Evolutionary conservation across 2,113 vertebrate genomes (phyloP).

Genomic region (Capreolus pygargus): DNA sequence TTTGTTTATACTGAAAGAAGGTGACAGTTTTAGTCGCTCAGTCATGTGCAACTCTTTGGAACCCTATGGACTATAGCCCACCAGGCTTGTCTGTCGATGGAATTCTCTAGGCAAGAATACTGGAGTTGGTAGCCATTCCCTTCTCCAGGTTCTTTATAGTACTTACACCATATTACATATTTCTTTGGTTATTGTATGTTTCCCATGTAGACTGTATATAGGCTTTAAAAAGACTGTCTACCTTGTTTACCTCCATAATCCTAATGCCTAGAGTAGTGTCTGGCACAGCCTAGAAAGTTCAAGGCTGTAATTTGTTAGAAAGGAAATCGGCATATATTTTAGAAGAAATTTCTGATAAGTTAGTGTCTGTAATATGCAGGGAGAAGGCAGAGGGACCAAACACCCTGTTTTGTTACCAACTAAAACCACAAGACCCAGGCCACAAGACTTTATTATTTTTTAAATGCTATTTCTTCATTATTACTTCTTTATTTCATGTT

Average conservation of each 20-base stretch:
- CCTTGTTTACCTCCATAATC: neutral
- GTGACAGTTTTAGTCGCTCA: neutral
- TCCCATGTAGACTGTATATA: neutral
- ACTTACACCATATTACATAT: neutral
- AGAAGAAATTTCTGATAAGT: neutral
- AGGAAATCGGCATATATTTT: neutral
- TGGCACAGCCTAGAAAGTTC: neutral
- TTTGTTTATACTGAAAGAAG: neutral
- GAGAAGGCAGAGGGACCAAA: neutral
- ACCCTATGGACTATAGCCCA: neutral
- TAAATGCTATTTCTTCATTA: neutral
- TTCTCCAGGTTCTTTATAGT: neutral
- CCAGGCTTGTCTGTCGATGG: neutral
- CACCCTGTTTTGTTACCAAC: neutral
- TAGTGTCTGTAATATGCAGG: neutral
- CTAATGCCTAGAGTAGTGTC: neutral
- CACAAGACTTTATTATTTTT: neutral
- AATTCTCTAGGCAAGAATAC: neutral
- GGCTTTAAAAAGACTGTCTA: neutral
- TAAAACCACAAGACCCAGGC: neutral
- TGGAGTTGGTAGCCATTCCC: neutral
- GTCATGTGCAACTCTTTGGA: neutral
- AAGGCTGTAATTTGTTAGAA: neutral
- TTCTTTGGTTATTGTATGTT: neutral
- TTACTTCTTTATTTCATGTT: neutral